Base-by-base conservation (phyloP, 2,888 invertebrate species). In the Coenonympha glycerion region DNA sequence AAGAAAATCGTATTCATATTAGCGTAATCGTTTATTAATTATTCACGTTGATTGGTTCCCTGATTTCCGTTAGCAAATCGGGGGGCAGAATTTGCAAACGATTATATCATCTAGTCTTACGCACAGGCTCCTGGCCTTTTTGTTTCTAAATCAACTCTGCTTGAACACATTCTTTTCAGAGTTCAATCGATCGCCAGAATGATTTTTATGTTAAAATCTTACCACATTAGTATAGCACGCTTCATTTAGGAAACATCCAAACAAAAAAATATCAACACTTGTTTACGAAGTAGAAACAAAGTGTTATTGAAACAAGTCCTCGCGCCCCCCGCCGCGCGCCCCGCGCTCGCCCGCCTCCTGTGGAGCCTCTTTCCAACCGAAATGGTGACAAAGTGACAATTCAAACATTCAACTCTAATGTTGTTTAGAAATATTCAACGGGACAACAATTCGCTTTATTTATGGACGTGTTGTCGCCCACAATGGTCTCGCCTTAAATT, bases 321-420 rank as follows among this genome's bases (percentile, higher is more conserved):
- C 18, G 24, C 51, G 61, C 57, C 60, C 60, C 62, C 64, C 55
- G 60, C 60, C 30, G 65, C 55, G 66, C 56, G 56, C 68, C 64
- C 68, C 66, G 68, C 68, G 70, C 62, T 66, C 69, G 58, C 70
- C 61, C 56, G 65, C 58, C 69, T 71, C 77, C 75, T 63, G 61
- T 71, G 56, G 74, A 57, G 72, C 61, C 61, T 69, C 69, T 70
- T 66, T 71, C 65, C 66, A 61, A 61, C 59, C 58, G 53, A 60
- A 69, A 59, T 67, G 73, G 75, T 76, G 76, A 81, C 83, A 80
- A 79, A 82, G 76, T 82, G 83, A 79, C 83, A 83, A 83, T 84
- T 78, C 76, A 71, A 70, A 77, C 76, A 83, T 85, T 83, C 79
- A 74, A 65, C 73, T 72, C 81, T 84, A 84, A 85, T 85, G 83